Evolutionary conservation across 2,113 vertebrate species (phyloP), one percentile per base, ranked within the genome.

Genomic region (Xiphophorus couchianus): DNA sequence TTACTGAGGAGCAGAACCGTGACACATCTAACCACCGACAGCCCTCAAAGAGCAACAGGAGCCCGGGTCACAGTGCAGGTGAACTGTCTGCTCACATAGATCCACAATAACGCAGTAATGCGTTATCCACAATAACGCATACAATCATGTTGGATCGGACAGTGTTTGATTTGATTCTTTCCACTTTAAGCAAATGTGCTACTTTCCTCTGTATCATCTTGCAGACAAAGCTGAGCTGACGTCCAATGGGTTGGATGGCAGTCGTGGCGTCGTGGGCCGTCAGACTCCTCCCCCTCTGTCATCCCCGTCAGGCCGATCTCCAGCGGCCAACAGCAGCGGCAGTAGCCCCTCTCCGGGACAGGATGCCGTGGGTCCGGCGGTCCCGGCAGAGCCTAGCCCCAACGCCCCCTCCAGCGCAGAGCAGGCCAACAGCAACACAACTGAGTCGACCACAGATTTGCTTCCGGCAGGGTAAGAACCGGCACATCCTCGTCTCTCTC

Each of bases 391-490:
- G 78, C 83, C 93, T 0, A 67, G 80, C 0, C 68, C 91, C 0
- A 72, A 81, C n/a, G 2, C 71, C 58, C 28, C 69, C 35, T n/a
- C 84, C 27, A 35, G 15, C 62, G 35, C 89, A 0, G 92, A 95
- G 14, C 93, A 84, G 22, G 83, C 92, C 51, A 22, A 74, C 73
- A 75, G 14, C 4, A 71, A 74, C 4, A 78, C 90, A 0, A 72
- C 92, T 62, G 93, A 94, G 65, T 86, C 89, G 0, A 69, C 84
- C 10, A 80, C 92, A 3, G 97, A 99, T 15, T 91, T 95, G 0
- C 93, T 99, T 78, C 97, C 97, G 33, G 88, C 94, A 0, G 98
- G 98, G 97, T 99, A 89, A 95, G 95, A 64, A 39, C 31, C 1
- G 22, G 11, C 3, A 30, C n/a, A 14, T 42, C 68, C 19, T 15